These are phyloP conservation scores for Columba livia DNA, from an alignment of 2,113 vertebrate genomes.

Conservation along the genomic window DNA sequence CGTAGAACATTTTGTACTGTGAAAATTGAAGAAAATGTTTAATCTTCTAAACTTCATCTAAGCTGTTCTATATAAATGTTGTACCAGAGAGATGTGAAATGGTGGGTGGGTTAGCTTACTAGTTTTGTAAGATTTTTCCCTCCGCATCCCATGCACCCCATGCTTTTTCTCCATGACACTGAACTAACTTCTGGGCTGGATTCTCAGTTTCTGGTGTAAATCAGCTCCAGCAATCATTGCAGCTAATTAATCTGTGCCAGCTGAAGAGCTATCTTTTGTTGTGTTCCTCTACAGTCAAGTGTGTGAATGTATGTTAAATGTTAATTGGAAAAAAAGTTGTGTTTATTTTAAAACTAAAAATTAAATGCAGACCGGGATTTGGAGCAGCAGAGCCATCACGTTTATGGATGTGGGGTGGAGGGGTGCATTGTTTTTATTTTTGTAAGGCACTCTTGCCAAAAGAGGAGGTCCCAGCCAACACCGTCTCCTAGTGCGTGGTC, in stretches of 20 bases:
- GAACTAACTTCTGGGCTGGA: constrained; percentile 3
- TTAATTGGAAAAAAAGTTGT: constrained; percentile 26
- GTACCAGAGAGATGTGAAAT: neutral
- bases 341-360: constrained; percentile 10
- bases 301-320: constrained; percentile 14
- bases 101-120: neutral
- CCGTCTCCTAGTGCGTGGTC: neutral
- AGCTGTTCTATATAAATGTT: neutral
- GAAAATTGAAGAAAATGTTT: constrained; percentile 8
- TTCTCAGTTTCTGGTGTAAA: constrained; percentile 45
- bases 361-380: constrained; percentile 9
- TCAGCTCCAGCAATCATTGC: neutral
- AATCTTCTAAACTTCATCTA: constrained; percentile 13
- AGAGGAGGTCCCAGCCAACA: neutral
- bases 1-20: neutral
- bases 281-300: neutral
- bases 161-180: neutral
- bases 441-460: neutral
- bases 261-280: constrained; percentile 47
- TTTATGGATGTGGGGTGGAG: neutral
- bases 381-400: neutral
- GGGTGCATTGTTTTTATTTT: constrained; percentile 10
- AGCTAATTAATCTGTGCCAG: constrained; percentile 21
- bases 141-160: neutral
- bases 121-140: neutral